Conservation (phyloP, 2,113 vertebrate species). For the Nannobrachium achirus region DNA sequence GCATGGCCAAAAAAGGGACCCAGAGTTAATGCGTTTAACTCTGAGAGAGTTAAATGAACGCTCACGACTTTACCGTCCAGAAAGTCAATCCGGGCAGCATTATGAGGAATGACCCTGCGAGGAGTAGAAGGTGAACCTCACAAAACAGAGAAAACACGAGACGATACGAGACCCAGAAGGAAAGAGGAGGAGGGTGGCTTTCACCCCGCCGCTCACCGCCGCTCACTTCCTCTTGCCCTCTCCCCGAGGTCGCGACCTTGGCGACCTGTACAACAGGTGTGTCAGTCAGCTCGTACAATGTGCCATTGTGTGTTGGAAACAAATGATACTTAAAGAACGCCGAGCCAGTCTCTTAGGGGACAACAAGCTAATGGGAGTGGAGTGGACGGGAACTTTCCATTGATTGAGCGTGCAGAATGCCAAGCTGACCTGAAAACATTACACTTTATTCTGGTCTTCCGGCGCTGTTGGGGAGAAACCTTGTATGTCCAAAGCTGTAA, state of each 20-base stretch:
- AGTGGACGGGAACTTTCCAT: conserved; percentile 12
- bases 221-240: conserved; percentile 33
- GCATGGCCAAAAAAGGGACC: too few species aligned
- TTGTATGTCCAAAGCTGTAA: too few species aligned
- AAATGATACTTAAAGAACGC: conserved; percentile 15
- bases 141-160: background rate
- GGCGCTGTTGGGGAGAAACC: too few species aligned
- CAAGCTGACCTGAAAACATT: conserved; percentile 2
- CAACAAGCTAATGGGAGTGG: background rate
- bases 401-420: background rate
- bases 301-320: conserved; percentile 44
- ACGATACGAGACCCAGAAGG: background rate
- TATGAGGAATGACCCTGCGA: conserved; percentile 52
- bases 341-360: background rate
- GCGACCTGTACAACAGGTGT: conserved; percentile 53
- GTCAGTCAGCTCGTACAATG: conserved; percentile 21
- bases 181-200: conserved; percentile 5
- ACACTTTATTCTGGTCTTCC: background rate
- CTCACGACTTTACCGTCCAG: too few species aligned
- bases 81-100: conserved; percentile 47
- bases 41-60: too few species aligned
- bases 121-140: conserved; percentile 33
- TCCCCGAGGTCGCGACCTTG: conserved; percentile 34
- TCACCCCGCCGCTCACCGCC: conserved; percentile 12
- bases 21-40: too few species aligned